Evolutionary conservation across 37 sponge, comb jelly and placozoan species (phyloP), one percentile per base, ranked within the genome.

Genomic region (Halisarca cf. caerulea): DNA sequence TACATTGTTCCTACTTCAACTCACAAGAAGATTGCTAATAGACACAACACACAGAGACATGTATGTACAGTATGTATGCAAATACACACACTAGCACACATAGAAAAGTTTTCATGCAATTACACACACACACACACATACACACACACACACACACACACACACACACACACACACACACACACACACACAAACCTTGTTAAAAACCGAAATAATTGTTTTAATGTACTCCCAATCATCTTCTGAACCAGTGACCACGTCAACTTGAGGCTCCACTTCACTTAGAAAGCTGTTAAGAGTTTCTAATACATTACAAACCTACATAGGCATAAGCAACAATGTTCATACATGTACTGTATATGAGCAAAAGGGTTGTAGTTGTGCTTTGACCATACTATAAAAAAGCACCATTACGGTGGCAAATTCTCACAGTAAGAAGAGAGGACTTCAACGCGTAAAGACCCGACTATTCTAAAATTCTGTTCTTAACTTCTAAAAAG

Each of bases 231-330:
- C 66, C 17, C 69, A 70, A 72, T 86, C 89, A 80, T 43, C 82
- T 30, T 85, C 89, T 39, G 85, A 86, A 34, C 86, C 89, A 33
- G 85, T 84, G 24, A 95, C 89, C 2, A 43, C 64, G 55, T 95
- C 95, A 40, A 95, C 91, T 58, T 90, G 80, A 3, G 92, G 96
- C 82, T 92, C 96, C 6, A 86, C 72, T 30, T 90, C 92, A 17
- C 42, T 14, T n/a, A 95, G 81, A 81, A 95, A 92, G 41, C 40
- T 58, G 43, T 92, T 92, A 54, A 95, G 85, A 2, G 77, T 55
- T 2, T 59, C 34, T 58, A 93, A 53, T 64, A 93, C 85, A 59
- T 51, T 44, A 41, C 77, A 74, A 23, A 74, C 42, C 77, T 74
- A 37, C 42, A n/a, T n/a, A n/a, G n/a, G n/a, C n/a, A n/a, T n/a